Evolutionary conservation across 1,140 invertebrate genomes (phyloP).

Genomic region (Cherax quadricarinatus): DNA sequence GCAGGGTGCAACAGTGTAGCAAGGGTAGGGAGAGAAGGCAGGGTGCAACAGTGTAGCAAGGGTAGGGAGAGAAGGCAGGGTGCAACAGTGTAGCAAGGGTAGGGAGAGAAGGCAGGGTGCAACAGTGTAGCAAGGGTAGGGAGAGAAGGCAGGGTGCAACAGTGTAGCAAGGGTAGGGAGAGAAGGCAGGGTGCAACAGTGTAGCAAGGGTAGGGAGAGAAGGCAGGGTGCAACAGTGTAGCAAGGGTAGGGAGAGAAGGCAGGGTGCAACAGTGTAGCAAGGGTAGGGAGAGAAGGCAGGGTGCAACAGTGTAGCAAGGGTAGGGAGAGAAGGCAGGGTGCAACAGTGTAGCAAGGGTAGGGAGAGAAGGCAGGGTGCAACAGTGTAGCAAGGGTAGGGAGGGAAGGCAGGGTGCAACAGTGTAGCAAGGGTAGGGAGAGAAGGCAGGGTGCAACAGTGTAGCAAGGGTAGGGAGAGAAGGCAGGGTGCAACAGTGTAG

Average conservation of each 20-base stretch:
- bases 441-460: neutral
- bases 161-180: neutral
- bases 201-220: neutral
- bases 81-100: neutral
- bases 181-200: neutral
- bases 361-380: no score
- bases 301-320: neutral
- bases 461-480: neutral
- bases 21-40: neutral
- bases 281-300: neutral
- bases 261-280: neutral
- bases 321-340: neutral
- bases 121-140: neutral
- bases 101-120: neutral
- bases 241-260: neutral
- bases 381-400: neutral
- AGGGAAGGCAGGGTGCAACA: neutral
- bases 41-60: neutral
- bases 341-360: neutral
- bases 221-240: no score
- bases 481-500: neutral
- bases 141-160: neutral
- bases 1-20: neutral
- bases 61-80: no score
- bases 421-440: neutral